Conservation (phyloP, 2,797 vertebrate genomes). For the Macroramphosus scolopax region DNA sequence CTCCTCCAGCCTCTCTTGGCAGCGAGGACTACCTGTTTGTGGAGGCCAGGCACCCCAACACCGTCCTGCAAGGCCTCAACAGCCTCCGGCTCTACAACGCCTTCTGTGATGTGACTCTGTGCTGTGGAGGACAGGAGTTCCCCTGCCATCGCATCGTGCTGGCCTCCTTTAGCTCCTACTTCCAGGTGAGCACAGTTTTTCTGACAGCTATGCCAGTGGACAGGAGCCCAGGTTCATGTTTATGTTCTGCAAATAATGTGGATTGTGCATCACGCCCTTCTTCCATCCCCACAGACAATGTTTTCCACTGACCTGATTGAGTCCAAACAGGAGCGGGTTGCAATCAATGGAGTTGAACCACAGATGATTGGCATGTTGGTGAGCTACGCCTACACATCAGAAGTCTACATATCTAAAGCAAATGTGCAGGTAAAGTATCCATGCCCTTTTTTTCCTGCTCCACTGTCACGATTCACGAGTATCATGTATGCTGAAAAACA, state of each 20-base stretch:
- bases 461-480: accelerated
- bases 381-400: slow-evolving; percentile 82
- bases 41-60: slow-evolving; percentile 76
- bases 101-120: slow-evolving; percentile 84
- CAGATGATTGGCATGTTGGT: slow-evolving; percentile 84
- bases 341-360: slow-evolving; percentile 82
- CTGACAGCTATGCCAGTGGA: no score
- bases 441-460: no score
- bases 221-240: no score
- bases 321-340: slow-evolving; percentile 81
- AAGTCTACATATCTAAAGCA: slow-evolving; percentile 81
- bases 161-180: slow-evolving; percentile 84
- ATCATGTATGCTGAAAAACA: not conserved
- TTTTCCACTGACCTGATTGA: slow-evolving; percentile 82
- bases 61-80: slow-evolving; percentile 82
- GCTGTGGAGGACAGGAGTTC: slow-evolving; percentile 83
- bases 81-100: slow-evolving; percentile 81
- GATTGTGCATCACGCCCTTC: no score
- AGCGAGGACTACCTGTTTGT: slow-evolving; percentile 80
- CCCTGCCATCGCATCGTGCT: slow-evolving; percentile 83
- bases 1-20: slow-evolving; percentile 41
- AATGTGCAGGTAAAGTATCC: slow-evolving; percentile 75
- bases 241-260: no score
- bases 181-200: slow-evolving; percentile 67
- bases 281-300: slow-evolving; percentile 77